Evolutionary conservation across 2,888 invertebrate genomes (phyloP).

Genomic region (Hydriomena furcata): DNA sequence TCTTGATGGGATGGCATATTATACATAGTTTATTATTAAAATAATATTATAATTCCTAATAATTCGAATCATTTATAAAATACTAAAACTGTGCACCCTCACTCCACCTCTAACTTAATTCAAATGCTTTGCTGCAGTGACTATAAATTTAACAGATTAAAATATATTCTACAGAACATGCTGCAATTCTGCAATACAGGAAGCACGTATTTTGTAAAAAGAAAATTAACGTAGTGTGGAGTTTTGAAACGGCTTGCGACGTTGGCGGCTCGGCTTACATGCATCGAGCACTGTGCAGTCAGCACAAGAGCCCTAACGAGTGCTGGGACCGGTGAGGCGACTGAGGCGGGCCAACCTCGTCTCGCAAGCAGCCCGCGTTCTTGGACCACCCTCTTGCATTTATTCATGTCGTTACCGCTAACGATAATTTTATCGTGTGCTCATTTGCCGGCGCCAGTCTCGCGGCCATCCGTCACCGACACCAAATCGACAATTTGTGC

Average conservation of each 20-base stretch:
- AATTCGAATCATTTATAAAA: no score
- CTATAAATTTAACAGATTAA: slow-evolving; percentile 2
- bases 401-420: slow-evolving; percentile 85
- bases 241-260: slow-evolving; percentile 38
- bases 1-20: no score
- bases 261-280: slow-evolving; percentile 18
- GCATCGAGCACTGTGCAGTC: slow-evolving; percentile 52
- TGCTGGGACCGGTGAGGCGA: slow-evolving; percentile 44
- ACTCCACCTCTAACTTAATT: not conserved
- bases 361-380: slow-evolving; percentile 54
- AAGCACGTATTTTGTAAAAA: slow-evolving; percentile 32
- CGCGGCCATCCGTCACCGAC: slow-evolving; percentile 79
- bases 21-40: no score
- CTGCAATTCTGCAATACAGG: slow-evolving; percentile 26
- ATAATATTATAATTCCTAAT: no score
- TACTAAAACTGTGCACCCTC: no score
- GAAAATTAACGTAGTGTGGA: slow-evolving; percentile 42
- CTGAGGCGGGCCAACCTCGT: slow-evolving; percentile 45
- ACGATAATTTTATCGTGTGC: slow-evolving; percentile 85
- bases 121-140: not conserved
- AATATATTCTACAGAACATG: slow-evolving; percentile 24
- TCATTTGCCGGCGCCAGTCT: slow-evolving; percentile 82
- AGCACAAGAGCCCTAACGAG: slow-evolving; percentile 76
- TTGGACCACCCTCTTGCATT: slow-evolving; percentile 81
- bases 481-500: slow-evolving; percentile 81